A percentile compares a stretch with the other conserved stretches of the same genome.
Evolutionary conservation across 2,797 vertebrate species (phyloP).

Genomic region (Girardinus metallicus): DNA sequence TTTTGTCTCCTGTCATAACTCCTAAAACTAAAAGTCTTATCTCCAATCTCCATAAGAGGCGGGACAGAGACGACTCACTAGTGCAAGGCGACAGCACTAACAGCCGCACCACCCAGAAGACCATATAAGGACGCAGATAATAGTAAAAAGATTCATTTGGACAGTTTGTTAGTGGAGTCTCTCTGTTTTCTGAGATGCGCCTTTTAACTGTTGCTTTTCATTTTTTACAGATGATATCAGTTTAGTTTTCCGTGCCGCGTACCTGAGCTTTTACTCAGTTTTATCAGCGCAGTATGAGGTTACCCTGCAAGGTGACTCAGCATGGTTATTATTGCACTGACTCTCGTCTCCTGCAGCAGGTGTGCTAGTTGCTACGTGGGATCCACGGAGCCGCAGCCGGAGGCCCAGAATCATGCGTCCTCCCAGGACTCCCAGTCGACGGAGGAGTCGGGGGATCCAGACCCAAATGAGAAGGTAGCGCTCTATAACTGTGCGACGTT

Average conservation of each 20-base stretch:
- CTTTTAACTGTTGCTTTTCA: constrained; percentile 16
- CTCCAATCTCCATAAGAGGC: background rate
- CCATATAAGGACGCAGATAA: background rate
- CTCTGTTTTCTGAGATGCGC: constrained; percentile 15
- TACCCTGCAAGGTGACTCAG: background rate
- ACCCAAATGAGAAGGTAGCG: constrained; percentile 47
- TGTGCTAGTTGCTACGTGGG: constrained; percentile 54
- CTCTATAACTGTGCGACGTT: background rate
- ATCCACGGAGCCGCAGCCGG: constrained; percentile 60
- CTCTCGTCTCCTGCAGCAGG: constrained; percentile 45
- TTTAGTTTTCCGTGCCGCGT: background rate
- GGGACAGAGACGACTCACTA: background rate
- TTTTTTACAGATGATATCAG: constrained; percentile 54
- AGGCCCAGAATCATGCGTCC: constrained; percentile 51
- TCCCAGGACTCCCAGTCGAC: constrained; percentile 54
- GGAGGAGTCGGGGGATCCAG: constrained; percentile 48
- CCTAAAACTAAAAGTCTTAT: background rate
- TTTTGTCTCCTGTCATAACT: background rate
- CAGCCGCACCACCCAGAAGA: background rate
- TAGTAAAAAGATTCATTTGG: background rate
- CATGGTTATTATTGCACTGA: background rate
- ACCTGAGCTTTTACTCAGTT: background rate
- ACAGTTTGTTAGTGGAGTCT: background rate
- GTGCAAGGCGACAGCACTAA: background rate
- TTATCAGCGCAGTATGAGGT: constrained; percentile 7